Evolutionary conservation across 2,888 invertebrate genomes (phyloP).

Genomic region (Oxystoma pomonae): DNA sequence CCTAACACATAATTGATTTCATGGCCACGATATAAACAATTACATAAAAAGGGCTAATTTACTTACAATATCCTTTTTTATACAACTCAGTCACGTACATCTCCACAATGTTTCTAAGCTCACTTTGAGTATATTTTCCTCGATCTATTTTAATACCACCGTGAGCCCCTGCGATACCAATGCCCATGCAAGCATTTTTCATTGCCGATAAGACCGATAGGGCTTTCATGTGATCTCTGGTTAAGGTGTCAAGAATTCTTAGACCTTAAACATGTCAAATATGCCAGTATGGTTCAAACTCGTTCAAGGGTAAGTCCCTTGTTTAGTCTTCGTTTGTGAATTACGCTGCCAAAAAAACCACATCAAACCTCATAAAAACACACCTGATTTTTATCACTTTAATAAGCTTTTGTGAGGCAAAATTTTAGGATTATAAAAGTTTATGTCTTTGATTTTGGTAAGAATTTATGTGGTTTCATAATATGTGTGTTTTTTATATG

Average conservation of each 20-base stretch:
- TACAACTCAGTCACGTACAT: conserved; percentile 33
- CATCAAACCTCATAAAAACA: no score
- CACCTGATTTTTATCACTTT: no score
- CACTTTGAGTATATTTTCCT: conserved; percentile 32
- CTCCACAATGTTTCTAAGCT: conserved; percentile 36
- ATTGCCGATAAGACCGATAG: conserved; percentile 40
- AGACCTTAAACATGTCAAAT: conserved; percentile 31
- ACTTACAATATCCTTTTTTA: conserved; percentile 32
- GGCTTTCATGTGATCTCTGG: conserved; percentile 40
- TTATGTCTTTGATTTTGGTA: no score
- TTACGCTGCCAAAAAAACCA: no score
- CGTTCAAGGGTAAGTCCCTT: no score
- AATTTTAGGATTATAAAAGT: no score
- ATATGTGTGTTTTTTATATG: no score
- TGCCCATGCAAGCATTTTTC: conserved; percentile 40
- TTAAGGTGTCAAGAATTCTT: conserved; percentile 35
- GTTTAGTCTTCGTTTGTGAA: no score
- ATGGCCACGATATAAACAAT: neutral
- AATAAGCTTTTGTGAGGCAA: no score
- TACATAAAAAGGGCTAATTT: neutral
- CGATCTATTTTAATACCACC: conserved; percentile 41
- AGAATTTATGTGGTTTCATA: no score
- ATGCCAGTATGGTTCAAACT: neutral
- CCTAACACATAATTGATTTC: conserved; percentile 21
- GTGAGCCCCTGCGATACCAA: conserved; percentile 39